Conservation (phyloP, 2,888 invertebrate species). For the Drosophila putrida region DNA sequence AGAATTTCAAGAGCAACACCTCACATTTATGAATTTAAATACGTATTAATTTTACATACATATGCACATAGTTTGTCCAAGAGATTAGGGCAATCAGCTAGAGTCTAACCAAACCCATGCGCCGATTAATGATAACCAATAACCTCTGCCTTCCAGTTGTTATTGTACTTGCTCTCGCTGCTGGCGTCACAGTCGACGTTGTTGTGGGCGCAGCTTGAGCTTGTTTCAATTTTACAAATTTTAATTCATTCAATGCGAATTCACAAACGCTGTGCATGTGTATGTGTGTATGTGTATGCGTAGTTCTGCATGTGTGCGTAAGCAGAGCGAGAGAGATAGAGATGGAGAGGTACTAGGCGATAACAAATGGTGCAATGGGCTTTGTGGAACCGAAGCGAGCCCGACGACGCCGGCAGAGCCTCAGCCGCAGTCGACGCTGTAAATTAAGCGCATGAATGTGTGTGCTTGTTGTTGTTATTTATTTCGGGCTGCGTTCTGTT, state of each 20-base stretch:
- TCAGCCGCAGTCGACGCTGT: conserved; percentile 39
- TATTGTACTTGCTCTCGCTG: conserved; percentile 32
- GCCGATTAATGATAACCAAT: conserved; percentile 37
- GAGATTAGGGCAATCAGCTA: conserved; percentile 47
- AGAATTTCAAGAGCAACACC: conserved; percentile 36
- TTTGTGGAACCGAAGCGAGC: conserved; percentile 59
- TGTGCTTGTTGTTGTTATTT: conserved; percentile 9
- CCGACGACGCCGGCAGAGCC: conserved; percentile 38
- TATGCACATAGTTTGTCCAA: conserved; percentile 25
- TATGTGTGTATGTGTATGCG: background rate
- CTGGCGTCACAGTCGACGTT: background rate
- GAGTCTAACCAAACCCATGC: conserved; percentile 30
- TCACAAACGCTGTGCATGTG: conserved; percentile 20
- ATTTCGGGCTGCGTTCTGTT: conserved; percentile 48
- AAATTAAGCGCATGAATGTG: conserved; percentile 58
- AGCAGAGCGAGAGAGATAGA: conserved; percentile 1
- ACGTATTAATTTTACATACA: background rate
- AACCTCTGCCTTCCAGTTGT: conserved; percentile 34
- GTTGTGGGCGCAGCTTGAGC: conserved; percentile 20
- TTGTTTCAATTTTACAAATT: conserved; percentile 65
- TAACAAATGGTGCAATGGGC: conserved; percentile 64
- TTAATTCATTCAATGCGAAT: conserved; percentile 74
- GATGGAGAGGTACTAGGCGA: conserved; percentile 30
- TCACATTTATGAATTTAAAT: conserved; percentile 22
- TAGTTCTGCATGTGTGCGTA: too few species aligned